Evolutionary conservation across 1,140 invertebrate genomes (phyloP), one percentile per base, ranked within the genome.

Genomic region (Aphidius ervi): DNA sequence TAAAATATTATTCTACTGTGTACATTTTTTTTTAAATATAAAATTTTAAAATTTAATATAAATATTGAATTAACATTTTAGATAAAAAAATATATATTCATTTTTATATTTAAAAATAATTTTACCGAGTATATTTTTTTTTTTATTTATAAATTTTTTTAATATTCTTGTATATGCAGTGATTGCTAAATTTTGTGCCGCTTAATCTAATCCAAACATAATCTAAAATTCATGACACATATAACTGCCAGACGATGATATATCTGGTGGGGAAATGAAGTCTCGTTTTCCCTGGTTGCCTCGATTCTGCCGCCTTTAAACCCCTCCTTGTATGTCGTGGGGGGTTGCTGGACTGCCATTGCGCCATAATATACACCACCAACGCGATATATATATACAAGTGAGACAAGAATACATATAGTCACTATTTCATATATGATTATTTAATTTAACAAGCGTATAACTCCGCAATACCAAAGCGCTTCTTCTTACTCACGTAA

Each of bases 221-320:
- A 77, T 77, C 73, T 72, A 77, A 77, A 77, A 77, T 77, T 77
- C 75, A 77, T 77, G 75, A 75, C 74, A 76, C 74, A 76, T 74
- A 77, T 77, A 77, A 77, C 73, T 77, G 75, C 75, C 75, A 77
- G 73, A 72, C 75, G 74, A 76, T 77, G 75, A 77, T 77, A 77
- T 77, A 77, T 77, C 73, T 75, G 70, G 69, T 62, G 63, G 72
- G 70, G 67, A 54, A 69, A 67, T 70, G 67, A 66, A 69, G 67
- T 67, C 65, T 31, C 64, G 48, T 62, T 54, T 55, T 61, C 48
- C 45, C 43, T 46, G 47, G 40, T 46, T 23, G 41, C 59, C 58
- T 47, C 50, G 39, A 53, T 63, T 60, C 9, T 40, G 23, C 50
- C 47, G 37, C 40, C 39, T n/a, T 6, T 2, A 43, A 48, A 16